A percentile compares a stretch with the other conserved stretches of the same genome.
These are phyloP conservation scores for Silurus aristotelis DNA, from an alignment of 2,797 vertebrate species.

Conservation along the genomic window DNA sequence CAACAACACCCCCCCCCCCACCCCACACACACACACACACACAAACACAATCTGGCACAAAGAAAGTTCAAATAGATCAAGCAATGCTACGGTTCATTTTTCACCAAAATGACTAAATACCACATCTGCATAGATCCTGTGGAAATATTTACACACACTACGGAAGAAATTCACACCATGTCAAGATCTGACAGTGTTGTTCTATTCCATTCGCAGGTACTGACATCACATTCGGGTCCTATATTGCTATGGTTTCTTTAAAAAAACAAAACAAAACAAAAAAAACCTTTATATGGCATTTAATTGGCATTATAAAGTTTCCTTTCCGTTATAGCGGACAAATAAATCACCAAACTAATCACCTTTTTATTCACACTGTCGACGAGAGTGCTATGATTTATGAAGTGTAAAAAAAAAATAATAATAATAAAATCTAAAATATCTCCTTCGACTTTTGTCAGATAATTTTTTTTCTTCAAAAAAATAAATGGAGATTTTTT, in stretches of 20 bases:
- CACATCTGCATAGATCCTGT: not conserved
- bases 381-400: not conserved
- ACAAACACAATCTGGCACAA: not conserved
- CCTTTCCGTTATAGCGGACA: not conserved
- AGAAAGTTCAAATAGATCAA: not conserved
- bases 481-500: conserved; percentile 16
- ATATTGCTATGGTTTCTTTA: conserved; percentile 13
- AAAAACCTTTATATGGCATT: not conserved
- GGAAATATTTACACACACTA: not conserved
- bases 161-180: not conserved
- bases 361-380: not conserved
- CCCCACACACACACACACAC: not conserved
- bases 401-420: not conserved
- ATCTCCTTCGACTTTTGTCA: not conserved
- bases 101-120: not conserved
- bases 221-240: not conserved
- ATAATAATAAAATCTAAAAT: not conserved
- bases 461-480: not conserved
- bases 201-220: not conserved
- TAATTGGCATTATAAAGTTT: not conserved
- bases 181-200: not conserved
- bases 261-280: not conserved
- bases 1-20: too few species aligned
- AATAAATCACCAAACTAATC: not conserved
- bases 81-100: not conserved